Evolutionary conservation across 2,113 vertebrate genomes (phyloP).

Genomic region (Strigops habroptila): DNA sequence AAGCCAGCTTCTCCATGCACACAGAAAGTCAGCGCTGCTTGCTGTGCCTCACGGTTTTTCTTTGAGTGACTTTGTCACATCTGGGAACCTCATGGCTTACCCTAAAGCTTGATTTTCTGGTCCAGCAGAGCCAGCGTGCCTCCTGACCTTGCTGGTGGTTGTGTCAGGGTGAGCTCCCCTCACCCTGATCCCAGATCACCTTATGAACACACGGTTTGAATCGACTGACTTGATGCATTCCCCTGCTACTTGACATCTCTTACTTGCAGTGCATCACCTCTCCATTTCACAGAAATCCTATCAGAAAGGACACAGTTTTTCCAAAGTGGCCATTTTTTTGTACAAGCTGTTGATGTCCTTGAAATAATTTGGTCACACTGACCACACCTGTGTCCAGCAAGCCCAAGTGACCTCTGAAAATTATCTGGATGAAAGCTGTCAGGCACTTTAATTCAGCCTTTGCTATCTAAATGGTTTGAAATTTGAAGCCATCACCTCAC

Average conservation of each 20-base stretch:
- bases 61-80: slow-evolving; percentile 24
- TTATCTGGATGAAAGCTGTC: not conserved
- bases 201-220: not conserved
- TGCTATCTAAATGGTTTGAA: not conserved
- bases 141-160: not conserved
- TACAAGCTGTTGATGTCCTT: rapidly evolving
- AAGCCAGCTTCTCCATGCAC: not conserved
- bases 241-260: not conserved
- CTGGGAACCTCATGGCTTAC: slow-evolving; percentile 37
- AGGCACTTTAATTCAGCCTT: not conserved
- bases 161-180: rapidly evolving
- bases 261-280: not conserved
- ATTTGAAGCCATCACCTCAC: not conserved
- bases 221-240: rapidly evolving
- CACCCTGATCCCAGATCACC: not conserved
- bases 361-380: not conserved
- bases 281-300: not conserved
- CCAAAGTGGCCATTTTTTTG: not conserved
- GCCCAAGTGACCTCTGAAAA: not conserved
- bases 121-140: not conserved
- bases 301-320: not conserved
- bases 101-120: slow-evolving; percentile 3
- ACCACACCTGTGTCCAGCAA: not conserved
- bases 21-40: not conserved
- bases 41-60: not conserved